Percentiles rank a stretch among this genome's conserved stretches.
Evolutionary conservation across 1,140 invertebrate species (phyloP).

Genomic region (Macrosteles quadrilineatus): DNA sequence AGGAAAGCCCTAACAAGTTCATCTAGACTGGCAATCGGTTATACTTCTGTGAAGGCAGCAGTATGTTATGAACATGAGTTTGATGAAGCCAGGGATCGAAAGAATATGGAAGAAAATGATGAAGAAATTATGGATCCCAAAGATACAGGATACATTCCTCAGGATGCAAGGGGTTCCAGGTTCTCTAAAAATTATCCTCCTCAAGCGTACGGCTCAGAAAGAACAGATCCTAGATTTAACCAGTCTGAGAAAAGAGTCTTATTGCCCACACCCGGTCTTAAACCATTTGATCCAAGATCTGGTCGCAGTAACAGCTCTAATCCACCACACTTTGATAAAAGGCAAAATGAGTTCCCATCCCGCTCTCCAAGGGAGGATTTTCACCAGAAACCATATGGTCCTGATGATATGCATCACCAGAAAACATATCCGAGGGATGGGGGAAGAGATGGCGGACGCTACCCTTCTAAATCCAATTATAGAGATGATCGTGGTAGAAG

Average conservation of each 20-base stretch:
- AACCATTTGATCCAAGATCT: slow-evolving; percentile 5
- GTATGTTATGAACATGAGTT: slow-evolving; percentile 26
- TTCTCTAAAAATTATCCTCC: background rate
- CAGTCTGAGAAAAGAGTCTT: background rate
- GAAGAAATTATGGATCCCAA: slow-evolving; percentile 18
- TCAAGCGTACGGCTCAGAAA: background rate
- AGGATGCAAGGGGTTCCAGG: background rate
- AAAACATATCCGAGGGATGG: background rate
- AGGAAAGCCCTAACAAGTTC: background rate
- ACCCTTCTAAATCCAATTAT: background rate
- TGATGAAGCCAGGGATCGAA: slow-evolving; percentile 18
- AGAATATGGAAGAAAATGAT: slow-evolving; percentile 30
- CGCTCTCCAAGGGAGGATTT: background rate
- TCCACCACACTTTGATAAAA: background rate
- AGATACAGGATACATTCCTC: background rate
- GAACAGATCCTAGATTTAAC: slow-evolving; percentile 1
- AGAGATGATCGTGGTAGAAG: background rate
- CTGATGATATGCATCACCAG: background rate
- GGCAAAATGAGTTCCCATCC: background rate
- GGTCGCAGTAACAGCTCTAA: background rate
- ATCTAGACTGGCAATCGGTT: slow-evolving; percentile 8
- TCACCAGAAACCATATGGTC: background rate
- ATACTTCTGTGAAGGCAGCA: background rate
- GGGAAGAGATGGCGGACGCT: background rate
- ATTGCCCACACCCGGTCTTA: background rate